Evolutionary conservation across 2,113 vertebrate species (phyloP), one percentile per base, ranked within the genome.

Genomic region (Thomomys bottae): DNA sequence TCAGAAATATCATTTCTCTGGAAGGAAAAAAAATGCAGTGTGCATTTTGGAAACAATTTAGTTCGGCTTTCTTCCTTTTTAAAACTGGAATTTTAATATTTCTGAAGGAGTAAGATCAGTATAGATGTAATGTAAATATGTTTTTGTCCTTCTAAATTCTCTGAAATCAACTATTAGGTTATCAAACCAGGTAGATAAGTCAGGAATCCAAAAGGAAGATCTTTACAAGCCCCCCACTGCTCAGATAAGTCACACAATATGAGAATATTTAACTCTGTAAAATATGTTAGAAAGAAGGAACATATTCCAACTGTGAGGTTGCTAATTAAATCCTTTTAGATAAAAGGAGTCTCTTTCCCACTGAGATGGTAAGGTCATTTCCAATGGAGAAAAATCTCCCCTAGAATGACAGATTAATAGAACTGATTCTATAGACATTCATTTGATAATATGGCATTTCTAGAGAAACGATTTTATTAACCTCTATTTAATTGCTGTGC

Each of bases 301-400:
- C 38, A n/a, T 38, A 49, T n/a, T 45, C 84, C 77, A 23, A 90
- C 73, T 45, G 32, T 85, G 87, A 84, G 63, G 80, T 6, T 95
- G 80, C n/a, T 94, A 94, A 95, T 96, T 94, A 94, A 80, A 30
- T 70, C 87, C 95, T 93, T 86, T 61, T 78, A 83, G 88, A 96
- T 92, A 89, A 67, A 20, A 84, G 14, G 11, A 40, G 0, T 54
- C 89, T 86, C 36, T 68, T 93, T 96, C 23, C 45, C 79, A 18
- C 6, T 38, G 83, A 28, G 40, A 66, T 94, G 42, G 54, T 73
- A 95, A 92, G 36, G 7, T 96, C 80, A 80, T 59, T 96, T 96
- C 40, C 36, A 95, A 94, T 87, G 75, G 32, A 88, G 88, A 23
- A 36, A 68, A 61, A 95, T 92, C 1, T 78, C 57, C 80, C 75